Conservation (phyloP, 2,888 invertebrate genomes). For the Amblyjoppa fuscipennis region DNA sequence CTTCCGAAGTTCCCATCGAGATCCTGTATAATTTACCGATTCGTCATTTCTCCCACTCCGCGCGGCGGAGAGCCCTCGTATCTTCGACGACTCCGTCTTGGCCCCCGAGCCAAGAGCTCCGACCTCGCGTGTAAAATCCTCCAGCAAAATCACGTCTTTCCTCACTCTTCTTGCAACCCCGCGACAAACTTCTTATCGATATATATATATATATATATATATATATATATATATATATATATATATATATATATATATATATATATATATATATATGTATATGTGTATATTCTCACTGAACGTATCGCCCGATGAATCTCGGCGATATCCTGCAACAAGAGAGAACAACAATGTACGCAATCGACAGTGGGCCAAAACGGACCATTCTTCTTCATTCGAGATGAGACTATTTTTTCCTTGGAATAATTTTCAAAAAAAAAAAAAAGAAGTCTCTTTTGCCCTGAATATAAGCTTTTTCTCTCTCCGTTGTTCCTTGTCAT, state of each 20-base stretch:
- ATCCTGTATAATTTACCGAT: constrained; percentile 57
- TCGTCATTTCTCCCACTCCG: constrained; percentile 43
- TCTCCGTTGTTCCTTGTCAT: too few species aligned
- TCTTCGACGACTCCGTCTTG: constrained; percentile 1
- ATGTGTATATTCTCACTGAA: neutral
- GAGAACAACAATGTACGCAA: too few species aligned
- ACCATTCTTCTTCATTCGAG: too few species aligned
- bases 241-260: neutral
- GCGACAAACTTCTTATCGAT: constrained; percentile 31
- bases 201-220: neutral
- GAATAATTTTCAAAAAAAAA: too few species aligned
- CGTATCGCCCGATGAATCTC: neutral
- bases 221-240: too few species aligned
- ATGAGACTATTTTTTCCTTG: too few species aligned
- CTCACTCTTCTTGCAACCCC: constrained; percentile 14
- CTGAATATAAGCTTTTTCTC: too few species aligned
- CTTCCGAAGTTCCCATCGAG: constrained; percentile 22
- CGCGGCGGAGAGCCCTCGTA: neutral
- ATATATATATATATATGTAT: neutral
- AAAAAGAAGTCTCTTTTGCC: too few species aligned
- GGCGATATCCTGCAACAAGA: too few species aligned
- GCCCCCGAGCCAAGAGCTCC: constrained; percentile 29
- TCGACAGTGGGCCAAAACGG: too few species aligned
- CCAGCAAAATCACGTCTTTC: constrained; percentile 21
- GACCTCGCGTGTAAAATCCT: constrained; percentile 45